These are phyloP conservation scores for Penaeus chinensis DNA, from an alignment of 1,140 invertebrate species.

Conservation along the genomic window DNA sequence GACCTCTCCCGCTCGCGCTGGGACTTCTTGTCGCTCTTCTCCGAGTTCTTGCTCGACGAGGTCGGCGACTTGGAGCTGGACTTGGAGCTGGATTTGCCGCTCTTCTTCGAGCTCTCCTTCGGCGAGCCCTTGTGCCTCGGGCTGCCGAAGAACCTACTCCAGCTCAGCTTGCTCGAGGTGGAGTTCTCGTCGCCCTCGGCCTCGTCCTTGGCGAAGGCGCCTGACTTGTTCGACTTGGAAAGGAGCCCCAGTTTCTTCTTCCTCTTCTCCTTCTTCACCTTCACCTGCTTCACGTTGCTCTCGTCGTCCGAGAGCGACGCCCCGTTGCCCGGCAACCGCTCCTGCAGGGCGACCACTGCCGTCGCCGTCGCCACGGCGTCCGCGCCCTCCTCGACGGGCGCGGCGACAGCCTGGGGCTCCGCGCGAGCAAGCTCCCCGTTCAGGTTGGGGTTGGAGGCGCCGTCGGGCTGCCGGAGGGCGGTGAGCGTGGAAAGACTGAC, in stretches of 20 bases:
- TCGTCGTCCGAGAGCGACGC: slow-evolving; percentile 74
- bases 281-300: slow-evolving; percentile 74
- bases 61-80: slow-evolving; percentile 52
- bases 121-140: slow-evolving; percentile 81
- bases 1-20: slow-evolving; percentile 54
- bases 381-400: slow-evolving; percentile 53
- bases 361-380: slow-evolving; percentile 65
- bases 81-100: slow-evolving; percentile 47
- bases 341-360: slow-evolving; percentile 61
- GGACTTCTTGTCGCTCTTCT: slow-evolving; percentile 57
- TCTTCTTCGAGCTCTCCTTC: slow-evolving; percentile 57
- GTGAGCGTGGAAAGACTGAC: slow-evolving; percentile 59
- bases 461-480: slow-evolving; percentile 81
- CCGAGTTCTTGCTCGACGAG: slow-evolving; percentile 42
- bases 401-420: slow-evolving; percentile 10
- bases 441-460: slow-evolving; percentile 90
- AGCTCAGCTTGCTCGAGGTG: slow-evolving; percentile 66
- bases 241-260: slow-evolving; percentile 55
- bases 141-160: slow-evolving; percentile 71
- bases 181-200: slow-evolving; percentile 66
- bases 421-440: slow-evolving; percentile 26
- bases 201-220: slow-evolving; percentile 69
- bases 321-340: slow-evolving; percentile 78
- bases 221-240: slow-evolving; percentile 70
- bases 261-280: slow-evolving; percentile 67